These are phyloP conservation scores for Tenthredo distinguenda DNA, from an alignment of 2,888 invertebrate species.

Conservation along the genomic window DNA sequence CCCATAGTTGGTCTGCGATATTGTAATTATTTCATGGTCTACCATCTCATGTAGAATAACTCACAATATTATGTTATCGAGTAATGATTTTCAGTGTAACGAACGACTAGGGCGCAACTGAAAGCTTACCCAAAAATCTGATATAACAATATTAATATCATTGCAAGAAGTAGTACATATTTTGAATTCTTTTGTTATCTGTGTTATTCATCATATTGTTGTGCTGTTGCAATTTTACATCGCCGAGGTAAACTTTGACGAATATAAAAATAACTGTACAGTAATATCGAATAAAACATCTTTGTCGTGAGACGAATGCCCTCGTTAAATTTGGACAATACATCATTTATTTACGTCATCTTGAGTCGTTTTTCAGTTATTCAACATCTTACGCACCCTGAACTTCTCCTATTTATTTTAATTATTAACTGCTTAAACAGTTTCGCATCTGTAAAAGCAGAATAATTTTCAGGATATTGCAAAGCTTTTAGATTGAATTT, in stretches of 20 bases:
- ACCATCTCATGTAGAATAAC: slow-evolving; percentile 73
- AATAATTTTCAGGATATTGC: no score
- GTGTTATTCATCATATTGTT: slow-evolving; percentile 72
- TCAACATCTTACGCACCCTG: not conserved
- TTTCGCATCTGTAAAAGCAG: no score
- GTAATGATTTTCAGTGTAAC: slow-evolving; percentile 69
- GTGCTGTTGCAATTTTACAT: slow-evolving; percentile 74
- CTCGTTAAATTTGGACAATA: slow-evolving; percentile 48
- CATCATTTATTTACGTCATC: not conserved
- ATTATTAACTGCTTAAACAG: no score
- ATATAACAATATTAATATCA: slow-evolving; percentile 52
- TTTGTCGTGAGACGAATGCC: slow-evolving; percentile 71
- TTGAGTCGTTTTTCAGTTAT: not conserved
- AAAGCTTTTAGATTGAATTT: not conserved
- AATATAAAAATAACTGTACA: slow-evolving; percentile 70
- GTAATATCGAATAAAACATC: slow-evolving; percentile 77
- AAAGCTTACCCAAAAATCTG: slow-evolving; percentile 58
- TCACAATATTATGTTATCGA: slow-evolving; percentile 70
- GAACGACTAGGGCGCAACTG: slow-evolving; percentile 65
- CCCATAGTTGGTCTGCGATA: slow-evolving; percentile 59
- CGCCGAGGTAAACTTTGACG: slow-evolving; percentile 73
- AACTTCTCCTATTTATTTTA: not conserved
- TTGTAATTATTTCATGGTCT: slow-evolving; percentile 75
- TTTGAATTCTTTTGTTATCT: slow-evolving; percentile 64
- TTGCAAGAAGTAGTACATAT: slow-evolving; percentile 63